Evolutionary conservation across 2,888 invertebrate genomes (phyloP).

Genomic region (Amblyteles armatorius): DNA sequence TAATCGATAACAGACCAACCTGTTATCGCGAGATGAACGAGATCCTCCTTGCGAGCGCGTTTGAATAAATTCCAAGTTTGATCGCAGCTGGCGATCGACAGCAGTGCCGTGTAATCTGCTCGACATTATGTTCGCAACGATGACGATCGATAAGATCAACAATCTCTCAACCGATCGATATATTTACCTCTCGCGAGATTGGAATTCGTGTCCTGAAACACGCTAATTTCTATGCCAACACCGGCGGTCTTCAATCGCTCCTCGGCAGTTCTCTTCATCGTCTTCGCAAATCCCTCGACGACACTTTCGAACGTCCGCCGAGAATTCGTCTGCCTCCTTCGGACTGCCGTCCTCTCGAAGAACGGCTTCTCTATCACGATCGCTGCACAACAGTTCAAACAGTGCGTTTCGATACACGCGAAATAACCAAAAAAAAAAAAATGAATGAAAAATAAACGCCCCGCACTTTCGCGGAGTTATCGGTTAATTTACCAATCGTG

Average conservation of each 20-base stretch:
- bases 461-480: neutral
- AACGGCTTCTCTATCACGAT: conserved; percentile 90
- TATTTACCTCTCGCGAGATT: conserved; percentile 89
- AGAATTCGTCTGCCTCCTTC: conserved; percentile 26
- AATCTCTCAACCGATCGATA: conserved; percentile 6
- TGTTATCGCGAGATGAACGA: conserved; percentile 91
- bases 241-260: conserved; percentile 87
- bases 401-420: conserved; percentile 21
- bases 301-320: conserved; percentile 86
- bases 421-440: conserved; percentile 22
- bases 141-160: conserved; percentile 15
- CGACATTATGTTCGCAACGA: conserved; percentile 11
- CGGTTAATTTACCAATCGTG: conserved; percentile 87
- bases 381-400: conserved; percentile 84
- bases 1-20: conserved; percentile 79
- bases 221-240: conserved; percentile 89
- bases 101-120: conserved; percentile 90
- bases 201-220: conserved; percentile 89
- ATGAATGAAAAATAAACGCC: neutral
- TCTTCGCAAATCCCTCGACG: conserved; percentile 87
- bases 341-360: conserved; percentile 85
- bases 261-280: conserved; percentile 88
- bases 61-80: conserved; percentile 91
- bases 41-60: conserved; percentile 87
- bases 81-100: conserved; percentile 91